Percentiles rank a stretch among this genome's conserved stretches.
These are phyloP conservation scores for Drosophila melanica DNA, from an alignment of 1,140 invertebrate species.

Conservation along the genomic window DNA sequence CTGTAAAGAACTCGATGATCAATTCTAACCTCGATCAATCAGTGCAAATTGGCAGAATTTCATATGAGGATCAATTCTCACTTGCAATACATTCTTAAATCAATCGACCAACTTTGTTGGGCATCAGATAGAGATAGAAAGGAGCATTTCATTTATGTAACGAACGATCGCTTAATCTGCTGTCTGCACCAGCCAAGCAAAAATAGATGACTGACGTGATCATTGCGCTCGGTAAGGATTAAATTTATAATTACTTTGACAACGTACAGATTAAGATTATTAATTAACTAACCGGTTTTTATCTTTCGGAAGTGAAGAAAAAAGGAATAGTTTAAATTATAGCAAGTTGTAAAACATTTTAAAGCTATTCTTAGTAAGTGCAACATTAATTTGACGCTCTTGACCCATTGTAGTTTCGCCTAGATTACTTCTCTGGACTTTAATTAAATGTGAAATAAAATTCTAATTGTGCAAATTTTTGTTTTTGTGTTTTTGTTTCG, in stretches of 20 bases:
- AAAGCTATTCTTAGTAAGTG: too few relatives aligned
- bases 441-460: too few relatives aligned
- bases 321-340: too few relatives aligned
- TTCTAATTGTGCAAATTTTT: too few relatives aligned
- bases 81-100: neutral
- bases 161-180: slow-evolving; percentile 7
- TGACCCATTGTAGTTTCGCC: too few relatives aligned
- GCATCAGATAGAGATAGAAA: neutral
- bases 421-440: too few relatives aligned
- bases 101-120: neutral
- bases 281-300: neutral
- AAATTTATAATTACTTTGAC: slow-evolving; percentile 25
- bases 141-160: neutral
- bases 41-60: slow-evolving; percentile 8
- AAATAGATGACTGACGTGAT: slow-evolving; percentile 13
- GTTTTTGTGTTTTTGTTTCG: too few relatives aligned
- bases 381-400: too few relatives aligned
- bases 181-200: neutral
- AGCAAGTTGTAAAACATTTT: too few relatives aligned
- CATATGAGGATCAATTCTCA: neutral
- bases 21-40: slow-evolving; percentile 18
- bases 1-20: neutral
- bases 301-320: neutral
- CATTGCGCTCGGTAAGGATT: slow-evolving; percentile 10
- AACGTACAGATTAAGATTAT: slow-evolving; percentile 14